Evolutionary conservation across 2,113 vertebrate species (phyloP).

Genomic region (Albula goreensis): DNA sequence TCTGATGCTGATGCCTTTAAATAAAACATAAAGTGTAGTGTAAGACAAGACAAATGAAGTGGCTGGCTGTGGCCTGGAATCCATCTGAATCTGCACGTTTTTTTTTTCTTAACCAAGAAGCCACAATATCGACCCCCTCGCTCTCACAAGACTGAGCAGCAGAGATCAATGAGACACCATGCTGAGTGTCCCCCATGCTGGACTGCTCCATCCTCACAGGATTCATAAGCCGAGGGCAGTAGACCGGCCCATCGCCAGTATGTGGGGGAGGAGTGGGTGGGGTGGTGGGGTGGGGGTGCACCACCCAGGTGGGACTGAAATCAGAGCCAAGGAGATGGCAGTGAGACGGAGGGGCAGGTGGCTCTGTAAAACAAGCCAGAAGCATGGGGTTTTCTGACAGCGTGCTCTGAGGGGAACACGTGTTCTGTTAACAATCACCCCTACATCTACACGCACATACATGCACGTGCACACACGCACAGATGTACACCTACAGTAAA

Average conservation of each 20-base stretch:
- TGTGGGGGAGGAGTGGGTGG: background rate
- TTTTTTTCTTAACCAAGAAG: background rate
- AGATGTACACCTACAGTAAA: too few species aligned
- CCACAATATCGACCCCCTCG: background rate
- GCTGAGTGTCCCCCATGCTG: background rate
- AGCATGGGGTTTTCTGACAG: background rate
- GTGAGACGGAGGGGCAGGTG: background rate
- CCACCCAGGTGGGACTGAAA: background rate
- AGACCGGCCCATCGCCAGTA: background rate
- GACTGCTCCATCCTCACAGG: background rate
- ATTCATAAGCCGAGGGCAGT: background rate
- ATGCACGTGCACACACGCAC: too few species aligned
- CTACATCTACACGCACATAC: too few species aligned
- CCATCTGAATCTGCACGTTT: background rate
- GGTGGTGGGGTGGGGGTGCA: background rate
- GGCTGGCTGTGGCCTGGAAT: background rate
- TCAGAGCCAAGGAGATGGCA: background rate
- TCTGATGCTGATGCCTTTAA: conserved; percentile 78
- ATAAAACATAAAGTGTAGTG: conserved; percentile 77
- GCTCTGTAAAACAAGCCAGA: background rate
- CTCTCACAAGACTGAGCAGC: background rate
- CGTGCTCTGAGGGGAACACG: background rate
- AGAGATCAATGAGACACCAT: background rate
- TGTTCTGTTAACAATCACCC: background rate
- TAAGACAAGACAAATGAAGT: conserved; percentile 13